Evolutionary conservation across 2,888 invertebrate species (phyloP).

Genomic region (Torymus auratus): DNA sequence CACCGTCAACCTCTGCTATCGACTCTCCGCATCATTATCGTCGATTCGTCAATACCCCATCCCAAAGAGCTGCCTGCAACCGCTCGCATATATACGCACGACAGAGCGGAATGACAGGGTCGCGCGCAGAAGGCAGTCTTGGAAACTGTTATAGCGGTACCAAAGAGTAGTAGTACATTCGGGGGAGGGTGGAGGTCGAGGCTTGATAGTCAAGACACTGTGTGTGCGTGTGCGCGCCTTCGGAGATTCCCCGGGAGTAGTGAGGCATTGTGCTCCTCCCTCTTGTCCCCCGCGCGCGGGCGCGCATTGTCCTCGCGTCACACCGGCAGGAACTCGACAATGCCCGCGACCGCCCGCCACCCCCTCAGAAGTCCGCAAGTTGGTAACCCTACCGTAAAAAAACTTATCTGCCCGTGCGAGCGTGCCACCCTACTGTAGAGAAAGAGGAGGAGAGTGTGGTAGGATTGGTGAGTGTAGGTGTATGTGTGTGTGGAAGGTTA

Average conservation of each 20-base stretch:
- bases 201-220: conserved; percentile 65
- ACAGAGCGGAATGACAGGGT: neutral
- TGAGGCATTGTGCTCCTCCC: conserved; percentile 69
- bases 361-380: conserved; percentile 67
- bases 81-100: too few relatives aligned
- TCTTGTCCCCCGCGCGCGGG: conserved; percentile 51
- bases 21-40: too few relatives aligned
- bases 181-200: conserved; percentile 57
- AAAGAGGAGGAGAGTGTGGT: too few relatives aligned
- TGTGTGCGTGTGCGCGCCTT: conserved; percentile 59
- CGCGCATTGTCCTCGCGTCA: conserved; percentile 73
- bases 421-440: too few relatives aligned
- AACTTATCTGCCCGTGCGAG: conserved; percentile 69
- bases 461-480: too few relatives aligned
- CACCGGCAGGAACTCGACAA: conserved; percentile 66
- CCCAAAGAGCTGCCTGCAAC: too few relatives aligned
- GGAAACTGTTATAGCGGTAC: neutral
- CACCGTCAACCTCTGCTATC: too few relatives aligned
- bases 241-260: conserved; percentile 65
- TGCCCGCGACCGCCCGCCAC: conserved; percentile 56
- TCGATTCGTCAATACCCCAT: too few relatives aligned
- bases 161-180: neutral
- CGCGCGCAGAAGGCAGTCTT: neutral
- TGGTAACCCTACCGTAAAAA: conserved; percentile 71
- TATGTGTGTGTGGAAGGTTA: too few relatives aligned